Evolutionary conservation across 2,888 invertebrate genomes (phyloP).

Genomic region (Lasioglossum marginatum): DNA sequence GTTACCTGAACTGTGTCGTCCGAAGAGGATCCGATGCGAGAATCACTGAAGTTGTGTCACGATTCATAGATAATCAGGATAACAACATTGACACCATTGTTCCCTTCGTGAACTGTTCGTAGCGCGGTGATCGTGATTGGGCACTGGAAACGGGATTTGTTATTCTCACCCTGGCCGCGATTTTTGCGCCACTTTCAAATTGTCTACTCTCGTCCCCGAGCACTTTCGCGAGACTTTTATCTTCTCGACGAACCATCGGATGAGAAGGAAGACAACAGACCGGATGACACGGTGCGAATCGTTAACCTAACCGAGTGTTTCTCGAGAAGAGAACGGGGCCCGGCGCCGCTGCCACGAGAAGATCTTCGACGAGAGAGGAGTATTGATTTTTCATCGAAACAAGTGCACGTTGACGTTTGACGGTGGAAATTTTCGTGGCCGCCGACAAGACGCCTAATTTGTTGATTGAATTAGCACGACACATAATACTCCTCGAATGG

Average conservation of each 20-base stretch:
- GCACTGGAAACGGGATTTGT: conserved; percentile 17
- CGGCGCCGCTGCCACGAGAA: background rate
- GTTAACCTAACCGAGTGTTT: background rate
- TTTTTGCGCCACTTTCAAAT: conserved; percentile 58
- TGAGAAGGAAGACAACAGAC: background rate
- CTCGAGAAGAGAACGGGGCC: background rate
- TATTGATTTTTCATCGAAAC: conserved; percentile 20
- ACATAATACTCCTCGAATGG: conserved; percentile 30
- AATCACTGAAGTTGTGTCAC: conserved; percentile 20
- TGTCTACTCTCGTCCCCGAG: background rate
- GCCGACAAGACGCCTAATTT: background rate
- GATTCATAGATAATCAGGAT: conserved; percentile 32
- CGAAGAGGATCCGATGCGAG: conserved; percentile 11
- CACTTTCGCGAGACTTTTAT: background rate
- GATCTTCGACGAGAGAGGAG: background rate
- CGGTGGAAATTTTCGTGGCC: background rate
- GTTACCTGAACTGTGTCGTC: conserved; percentile 36
- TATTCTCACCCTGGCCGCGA: conserved; percentile 21
- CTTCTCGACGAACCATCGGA: background rate
- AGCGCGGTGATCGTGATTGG: conserved; percentile 42
- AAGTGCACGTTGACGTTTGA: background rate
- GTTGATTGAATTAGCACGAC: conserved; percentile 11
- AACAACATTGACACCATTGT: conserved; percentile 59
- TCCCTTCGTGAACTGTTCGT: conserved; percentile 26
- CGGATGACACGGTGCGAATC: background rate